phyloP scores from a whole-genome alignment of 2,888 invertebrate species.

The Linnaemya vulpina region DNA sequence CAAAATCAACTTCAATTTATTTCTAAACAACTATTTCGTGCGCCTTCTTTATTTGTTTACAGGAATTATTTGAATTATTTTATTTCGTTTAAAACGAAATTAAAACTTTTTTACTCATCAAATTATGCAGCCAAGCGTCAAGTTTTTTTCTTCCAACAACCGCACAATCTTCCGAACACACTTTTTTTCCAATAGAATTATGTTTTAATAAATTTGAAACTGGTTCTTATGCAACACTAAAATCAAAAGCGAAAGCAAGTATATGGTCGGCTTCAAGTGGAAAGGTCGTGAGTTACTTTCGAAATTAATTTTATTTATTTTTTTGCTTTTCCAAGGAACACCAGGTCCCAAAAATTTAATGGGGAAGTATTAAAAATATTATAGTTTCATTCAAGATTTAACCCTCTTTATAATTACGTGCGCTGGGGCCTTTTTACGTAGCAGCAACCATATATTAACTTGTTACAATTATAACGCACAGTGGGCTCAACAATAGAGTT shows the following conservation, averaged over 20 bases:
- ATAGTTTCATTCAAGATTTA: no score
- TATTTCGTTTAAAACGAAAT: constrained; percentile 10
- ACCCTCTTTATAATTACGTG: no score
- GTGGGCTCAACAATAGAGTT: neutral
- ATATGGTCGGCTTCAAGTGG: neutral
- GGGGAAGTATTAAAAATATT: no score
- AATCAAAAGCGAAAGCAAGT: neutral
- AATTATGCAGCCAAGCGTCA: constrained; percentile 59
- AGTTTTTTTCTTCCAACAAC: constrained; percentile 27
- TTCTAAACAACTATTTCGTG: neutral
- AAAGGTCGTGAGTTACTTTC: no score
- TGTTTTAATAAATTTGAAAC: neutral
- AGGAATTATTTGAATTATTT: neutral
- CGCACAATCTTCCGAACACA: constrained; percentile 42
- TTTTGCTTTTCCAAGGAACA: no score
- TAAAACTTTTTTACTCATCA: constrained; percentile 43
- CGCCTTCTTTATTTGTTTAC: constrained; percentile 17
- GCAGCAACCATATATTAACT: neutral
- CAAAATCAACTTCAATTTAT: neutral
- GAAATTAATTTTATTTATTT: no score
- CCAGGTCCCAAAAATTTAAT: no score
- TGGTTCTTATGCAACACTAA: constrained; percentile 34
- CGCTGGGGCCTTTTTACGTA: no score
- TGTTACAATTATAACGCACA: constrained; percentile 6
- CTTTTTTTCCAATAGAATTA: constrained; percentile 7